Conservation (phyloP, 2,797 vertebrate species). For the Gymnopithys bicolor region DNA sequence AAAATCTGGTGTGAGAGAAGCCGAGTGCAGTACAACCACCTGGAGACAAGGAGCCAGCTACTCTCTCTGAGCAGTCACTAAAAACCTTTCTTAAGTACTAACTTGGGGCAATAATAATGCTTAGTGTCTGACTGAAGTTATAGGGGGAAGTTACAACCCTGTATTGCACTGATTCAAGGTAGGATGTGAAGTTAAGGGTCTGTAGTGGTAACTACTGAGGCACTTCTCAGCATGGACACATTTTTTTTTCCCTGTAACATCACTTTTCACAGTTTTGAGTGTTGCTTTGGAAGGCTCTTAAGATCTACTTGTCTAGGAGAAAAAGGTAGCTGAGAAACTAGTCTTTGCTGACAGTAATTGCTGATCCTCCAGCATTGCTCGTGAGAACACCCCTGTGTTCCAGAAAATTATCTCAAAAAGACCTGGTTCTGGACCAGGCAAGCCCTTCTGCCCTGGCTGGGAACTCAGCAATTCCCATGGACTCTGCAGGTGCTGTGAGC, state of each 20-base stretch:
- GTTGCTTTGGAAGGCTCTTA: neutral
- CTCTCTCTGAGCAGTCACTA: neutral
- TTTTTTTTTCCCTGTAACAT: neutral
- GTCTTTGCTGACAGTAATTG: neutral
- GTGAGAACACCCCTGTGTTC: neutral
- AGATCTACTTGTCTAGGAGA: neutral
- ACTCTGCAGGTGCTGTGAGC: neutral
- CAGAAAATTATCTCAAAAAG: neutral
- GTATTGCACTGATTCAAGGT: neutral
- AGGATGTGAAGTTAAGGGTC: neutral
- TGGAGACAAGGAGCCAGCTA: neutral
- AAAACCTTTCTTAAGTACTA: neutral
- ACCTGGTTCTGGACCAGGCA: fast-evolving
- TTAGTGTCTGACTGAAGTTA: neutral
- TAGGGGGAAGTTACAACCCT: neutral
- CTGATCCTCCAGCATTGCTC: neutral
- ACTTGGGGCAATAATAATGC: neutral
- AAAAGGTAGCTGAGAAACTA: neutral
- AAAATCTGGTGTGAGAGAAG: neutral
- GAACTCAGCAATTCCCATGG: neutral
- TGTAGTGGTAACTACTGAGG: neutral
- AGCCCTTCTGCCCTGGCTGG: neutral
- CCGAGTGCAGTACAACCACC: fast-evolving
- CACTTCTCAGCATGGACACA: fast-evolving
- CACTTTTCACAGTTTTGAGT: neutral